Evolutionary conservation across 2,113 vertebrate genomes (phyloP).

Genomic region (Toxostoma redivivum): DNA sequence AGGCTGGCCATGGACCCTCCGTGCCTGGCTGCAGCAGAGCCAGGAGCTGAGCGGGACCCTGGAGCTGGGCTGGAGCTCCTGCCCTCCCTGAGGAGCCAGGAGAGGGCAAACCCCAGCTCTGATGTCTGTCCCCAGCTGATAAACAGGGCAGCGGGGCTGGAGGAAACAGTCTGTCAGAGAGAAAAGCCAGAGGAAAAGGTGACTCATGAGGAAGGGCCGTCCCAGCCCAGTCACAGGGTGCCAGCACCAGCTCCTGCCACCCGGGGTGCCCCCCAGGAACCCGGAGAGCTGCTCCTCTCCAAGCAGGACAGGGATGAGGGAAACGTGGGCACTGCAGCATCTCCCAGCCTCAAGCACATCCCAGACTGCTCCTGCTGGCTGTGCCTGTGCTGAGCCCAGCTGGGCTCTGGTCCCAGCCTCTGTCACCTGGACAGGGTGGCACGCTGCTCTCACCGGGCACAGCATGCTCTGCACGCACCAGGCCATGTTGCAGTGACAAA

Average conservation of each 20-base stretch:
- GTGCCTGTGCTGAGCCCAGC: neutral
- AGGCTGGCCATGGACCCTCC: fast-evolving
- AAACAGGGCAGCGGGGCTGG: neutral
- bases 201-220: neutral
- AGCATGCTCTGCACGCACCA: neutral
- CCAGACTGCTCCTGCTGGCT: neutral
- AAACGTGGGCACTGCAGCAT: neutral
- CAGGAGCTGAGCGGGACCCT: neutral
- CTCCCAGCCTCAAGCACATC: fast-evolving
- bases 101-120: neutral
- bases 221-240: neutral
- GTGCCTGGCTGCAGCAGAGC: neutral
- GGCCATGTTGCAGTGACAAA: fast-evolving
- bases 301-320: neutral
- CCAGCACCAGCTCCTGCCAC: neutral
- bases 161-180: neutral
- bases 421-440: neutral
- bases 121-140: neutral
- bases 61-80: neutral
- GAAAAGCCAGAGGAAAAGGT: slow-evolving; percentile 8
- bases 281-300: neutral
- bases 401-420: neutral
- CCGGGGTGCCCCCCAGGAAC: neutral
- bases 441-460: fast-evolving
- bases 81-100: neutral